Evolutionary conservation across 2,797 vertebrate species (phyloP), one percentile per base, ranked within the genome.

Genomic region (Propithecus perrieri): DNA sequence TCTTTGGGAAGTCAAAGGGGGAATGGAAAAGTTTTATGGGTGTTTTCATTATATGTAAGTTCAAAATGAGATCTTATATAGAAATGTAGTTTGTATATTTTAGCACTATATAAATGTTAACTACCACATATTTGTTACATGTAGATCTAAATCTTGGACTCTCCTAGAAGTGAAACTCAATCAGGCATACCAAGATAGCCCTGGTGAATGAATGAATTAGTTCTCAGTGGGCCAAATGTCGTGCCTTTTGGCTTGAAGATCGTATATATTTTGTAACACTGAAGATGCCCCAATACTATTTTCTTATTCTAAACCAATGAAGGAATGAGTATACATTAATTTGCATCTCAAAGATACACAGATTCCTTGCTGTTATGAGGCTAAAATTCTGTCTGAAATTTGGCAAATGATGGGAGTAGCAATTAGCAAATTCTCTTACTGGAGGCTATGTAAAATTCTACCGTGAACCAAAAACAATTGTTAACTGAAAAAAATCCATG

Each of bases 241-340:
- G 12, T 65, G 18, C 9, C 50, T 74, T 35, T 59, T 35, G 78
- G 20, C 50, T 74, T 71, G 24, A 97, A 43, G 30, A 63, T 84
- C 4, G 71, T 48, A 55, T 26, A 43, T 43, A 38, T 81, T 86
- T 48, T 50, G 78, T n/a, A 93, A 63, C 24, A 74, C 0, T 79
- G 43, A 79, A 17, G 13, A 69, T 38, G 28, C 4, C 17, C 61
- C 5, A 1, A 46, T 72, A 24, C 48, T 33, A 50, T 81, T 43
- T 55, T 28, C n/a, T 83, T 72, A 90, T 53, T 95, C n/a, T 76
- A 84, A 95, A 94, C 24, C 87, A 11, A 74, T 18, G n/a, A 85
- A 85, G 2, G 10, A 55, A 43, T 90, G 10, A 61, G 4, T 30
- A 8, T 74, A 17, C 22, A 55, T 92, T 83, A n/a, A 89, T 74